Conservation (phyloP, 2,797 vertebrate genomes). For the Typhlichthys subterraneus region DNA sequence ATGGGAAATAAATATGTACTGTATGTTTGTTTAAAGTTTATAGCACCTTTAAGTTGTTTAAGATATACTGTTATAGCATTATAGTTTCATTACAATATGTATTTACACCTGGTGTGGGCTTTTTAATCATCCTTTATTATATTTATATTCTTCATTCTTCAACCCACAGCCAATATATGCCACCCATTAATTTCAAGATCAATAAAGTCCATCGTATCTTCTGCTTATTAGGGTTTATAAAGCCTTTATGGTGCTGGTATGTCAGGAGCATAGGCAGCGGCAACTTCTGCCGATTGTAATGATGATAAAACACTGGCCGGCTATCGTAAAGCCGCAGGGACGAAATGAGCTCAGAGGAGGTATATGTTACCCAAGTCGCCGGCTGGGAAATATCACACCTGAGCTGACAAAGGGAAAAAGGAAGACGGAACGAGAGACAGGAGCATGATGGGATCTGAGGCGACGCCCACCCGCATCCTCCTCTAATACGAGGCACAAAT, state of each 20-base stretch:
- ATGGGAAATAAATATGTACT: no score
- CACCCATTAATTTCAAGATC: not conserved
- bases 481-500: slow-evolving; percentile 54
- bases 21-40: no score
- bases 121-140: not conserved
- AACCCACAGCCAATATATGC: not conserved
- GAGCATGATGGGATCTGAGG: slow-evolving; percentile 30
- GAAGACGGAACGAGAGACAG: slow-evolving; percentile 15
- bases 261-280: not conserved
- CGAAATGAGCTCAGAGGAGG: not conserved
- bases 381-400: slow-evolving; percentile 25
- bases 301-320: not conserved
- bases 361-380: slow-evolving; percentile 9
- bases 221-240: not conserved
- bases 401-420: slow-evolving; percentile 1
- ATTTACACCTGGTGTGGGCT: not conserved
- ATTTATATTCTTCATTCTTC: not conserved
- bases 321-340: not conserved
- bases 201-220: not conserved
- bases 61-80: not conserved
- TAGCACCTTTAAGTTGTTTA: no score
- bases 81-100: slow-evolving; percentile 6
- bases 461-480: slow-evolving; percentile 42
- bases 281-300: not conserved
- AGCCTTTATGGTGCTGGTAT: not conserved